Conservation (phyloP, 2,113 vertebrate genomes). For the Diglossa brunneiventris region DNA sequence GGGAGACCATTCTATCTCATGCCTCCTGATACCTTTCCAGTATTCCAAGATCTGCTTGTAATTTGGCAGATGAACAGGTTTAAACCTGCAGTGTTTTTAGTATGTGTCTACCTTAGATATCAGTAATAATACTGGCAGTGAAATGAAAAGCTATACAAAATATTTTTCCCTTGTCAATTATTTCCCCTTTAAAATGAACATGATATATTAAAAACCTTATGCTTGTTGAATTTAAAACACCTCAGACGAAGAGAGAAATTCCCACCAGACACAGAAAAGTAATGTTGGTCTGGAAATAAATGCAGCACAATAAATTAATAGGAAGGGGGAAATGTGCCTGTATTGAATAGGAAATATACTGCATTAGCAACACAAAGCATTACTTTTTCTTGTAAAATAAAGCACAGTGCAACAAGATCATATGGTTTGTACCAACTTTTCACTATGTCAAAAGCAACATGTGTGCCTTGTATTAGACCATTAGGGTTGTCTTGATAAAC, state of each 20-base stretch:
- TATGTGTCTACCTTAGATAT: not conserved
- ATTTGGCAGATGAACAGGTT: not conserved
- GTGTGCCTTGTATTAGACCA: not conserved
- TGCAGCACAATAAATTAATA: slow-evolving; percentile 38
- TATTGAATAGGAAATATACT: not conserved
- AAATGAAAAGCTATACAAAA: not conserved
- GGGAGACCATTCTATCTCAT: not conserved
- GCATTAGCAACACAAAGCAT: not conserved
- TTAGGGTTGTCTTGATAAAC: not conserved
- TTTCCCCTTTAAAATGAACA: not conserved
- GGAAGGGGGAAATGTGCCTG: not conserved
- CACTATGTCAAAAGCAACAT: not conserved
- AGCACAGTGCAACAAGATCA: not conserved
- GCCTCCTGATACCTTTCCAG: not conserved
- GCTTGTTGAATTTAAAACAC: slow-evolving; percentile 40
- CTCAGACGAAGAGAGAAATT: slow-evolving; percentile 4
- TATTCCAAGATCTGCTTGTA: not conserved
- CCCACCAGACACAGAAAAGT: not conserved
- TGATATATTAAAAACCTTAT: slow-evolving; percentile 22
- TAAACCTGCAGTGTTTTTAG: not conserved
- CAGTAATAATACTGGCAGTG: not conserved
- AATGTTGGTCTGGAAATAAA: slow-evolving; percentile 23
- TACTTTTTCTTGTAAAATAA: slow-evolving; percentile 12
- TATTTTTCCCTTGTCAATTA: slow-evolving; percentile 14
- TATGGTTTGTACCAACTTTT: not conserved